These are phyloP conservation scores for Scolopax mira DNA, from an alignment of 2,113 vertebrate species.

Conservation along the genomic window DNA sequence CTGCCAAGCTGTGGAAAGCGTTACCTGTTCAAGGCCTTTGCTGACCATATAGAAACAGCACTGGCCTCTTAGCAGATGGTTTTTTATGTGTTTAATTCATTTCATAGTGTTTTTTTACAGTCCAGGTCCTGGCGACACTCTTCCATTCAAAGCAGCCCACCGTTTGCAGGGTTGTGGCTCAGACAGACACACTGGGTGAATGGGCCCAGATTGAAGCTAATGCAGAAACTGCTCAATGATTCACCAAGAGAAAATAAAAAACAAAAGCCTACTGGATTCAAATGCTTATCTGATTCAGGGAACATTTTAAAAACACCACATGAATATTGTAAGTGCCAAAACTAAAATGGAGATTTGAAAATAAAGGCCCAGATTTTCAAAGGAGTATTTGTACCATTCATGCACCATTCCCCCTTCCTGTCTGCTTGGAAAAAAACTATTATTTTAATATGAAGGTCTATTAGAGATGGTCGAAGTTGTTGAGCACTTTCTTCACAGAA, in stretches of 20 bases:
- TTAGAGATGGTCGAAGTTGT: background rate
- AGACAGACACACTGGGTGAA: constrained; percentile 34
- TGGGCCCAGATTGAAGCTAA: constrained; percentile 41
- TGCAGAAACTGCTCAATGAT: constrained; percentile 60
- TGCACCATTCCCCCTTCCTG: background rate
- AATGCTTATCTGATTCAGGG: constrained; percentile 33
- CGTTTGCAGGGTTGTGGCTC: constrained; percentile 12
- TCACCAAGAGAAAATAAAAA: constrained; percentile 35
- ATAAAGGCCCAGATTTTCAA: background rate
- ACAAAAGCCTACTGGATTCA: constrained; percentile 24
- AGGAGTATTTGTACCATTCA: background rate
- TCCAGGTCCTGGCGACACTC: constrained; percentile 2
- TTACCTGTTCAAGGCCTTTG: constrained; percentile 24
- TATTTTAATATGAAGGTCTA: background rate
- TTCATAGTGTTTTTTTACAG: constrained; percentile 10
- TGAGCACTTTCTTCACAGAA: background rate
- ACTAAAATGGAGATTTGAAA: background rate
- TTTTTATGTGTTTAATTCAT: constrained; percentile 16
- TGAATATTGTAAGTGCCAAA: constrained; percentile 44
- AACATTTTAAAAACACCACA: constrained; percentile 58
- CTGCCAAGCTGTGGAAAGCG: background rate
- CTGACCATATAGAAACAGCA: background rate
- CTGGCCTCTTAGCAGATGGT: background rate
- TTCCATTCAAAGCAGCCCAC: constrained; percentile 30
- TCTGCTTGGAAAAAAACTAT: background rate